A percentile compares a stretch with the other conserved stretches of the same genome.
Conservation (phyloP, 2,113 vertebrate species). For the Melanerpes aurifrons region DNA sequence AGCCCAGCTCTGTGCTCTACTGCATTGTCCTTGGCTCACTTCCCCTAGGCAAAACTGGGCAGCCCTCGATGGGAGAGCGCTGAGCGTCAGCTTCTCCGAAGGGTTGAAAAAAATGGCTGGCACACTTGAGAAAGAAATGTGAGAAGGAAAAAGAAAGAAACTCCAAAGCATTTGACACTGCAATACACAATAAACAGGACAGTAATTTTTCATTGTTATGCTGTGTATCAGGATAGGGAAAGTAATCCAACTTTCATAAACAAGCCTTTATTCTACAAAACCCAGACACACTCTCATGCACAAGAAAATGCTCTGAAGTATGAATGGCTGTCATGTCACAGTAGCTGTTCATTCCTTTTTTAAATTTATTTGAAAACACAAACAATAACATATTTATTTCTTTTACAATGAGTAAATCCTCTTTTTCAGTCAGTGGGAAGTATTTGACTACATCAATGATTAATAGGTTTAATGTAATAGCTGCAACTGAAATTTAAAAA, state of each 20-base stretch:
- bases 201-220: neutral
- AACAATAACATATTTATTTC: neutral
- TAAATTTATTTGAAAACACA: neutral
- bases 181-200: neutral
- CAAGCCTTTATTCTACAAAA: slow-evolving; percentile 30
- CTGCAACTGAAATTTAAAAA: slow-evolving; percentile 33
- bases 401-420: neutral
- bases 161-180: neutral
- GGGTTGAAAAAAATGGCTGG: neutral
- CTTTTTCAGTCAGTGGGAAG: neutral
- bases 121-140: neutral
- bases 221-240: neutral
- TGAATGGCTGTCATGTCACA: slow-evolving; percentile 16
- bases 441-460: slow-evolving; percentile 11
- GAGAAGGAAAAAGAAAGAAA: neutral
- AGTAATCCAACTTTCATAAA: slow-evolving; percentile 50
- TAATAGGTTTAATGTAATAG: slow-evolving; percentile 41
- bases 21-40: rapidly evolving
- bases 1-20: neutral
- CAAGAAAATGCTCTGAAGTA: slow-evolving; percentile 14
- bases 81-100: rapidly evolving
- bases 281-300: neutral
- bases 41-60: neutral
- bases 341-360: neutral
- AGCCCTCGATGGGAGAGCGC: neutral